Conservation (phyloP, 1,140 invertebrate species). For the Venturia canescens region DNA sequence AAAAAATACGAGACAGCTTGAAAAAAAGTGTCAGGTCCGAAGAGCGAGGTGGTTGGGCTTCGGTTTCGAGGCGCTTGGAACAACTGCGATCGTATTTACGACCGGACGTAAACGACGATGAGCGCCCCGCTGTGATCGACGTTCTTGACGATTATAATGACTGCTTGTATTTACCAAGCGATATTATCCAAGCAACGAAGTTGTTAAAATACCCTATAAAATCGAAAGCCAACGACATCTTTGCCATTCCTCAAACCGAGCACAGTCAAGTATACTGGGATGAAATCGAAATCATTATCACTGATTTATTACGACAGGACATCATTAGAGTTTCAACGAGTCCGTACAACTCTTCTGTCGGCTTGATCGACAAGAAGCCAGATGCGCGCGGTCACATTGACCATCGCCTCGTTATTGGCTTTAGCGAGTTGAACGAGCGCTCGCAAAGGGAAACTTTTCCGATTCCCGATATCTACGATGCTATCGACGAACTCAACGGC, state of each 20-base stretch:
- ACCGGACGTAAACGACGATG: neutral
- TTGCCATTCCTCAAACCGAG: neutral
- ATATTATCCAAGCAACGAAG: neutral
- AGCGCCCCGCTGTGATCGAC: neutral
- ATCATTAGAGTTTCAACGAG: neutral
- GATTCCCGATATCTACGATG: conserved; percentile 15
- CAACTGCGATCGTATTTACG: neutral
- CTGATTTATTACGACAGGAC: neutral
- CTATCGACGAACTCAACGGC: conserved; percentile 8
- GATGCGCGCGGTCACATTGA: neutral
- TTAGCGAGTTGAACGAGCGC: conserved; percentile 9
- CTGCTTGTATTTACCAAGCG: conserved; percentile 12
- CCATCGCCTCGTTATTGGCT: neutral
- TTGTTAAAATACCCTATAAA: conserved; percentile 15
- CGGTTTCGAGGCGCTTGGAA: neutral
- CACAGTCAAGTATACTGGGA: neutral
- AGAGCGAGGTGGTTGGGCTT: neutral
- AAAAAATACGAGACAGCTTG: neutral
- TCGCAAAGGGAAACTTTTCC: neutral
- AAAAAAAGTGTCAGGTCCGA: neutral
- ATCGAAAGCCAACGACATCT: neutral
- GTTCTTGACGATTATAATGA: conserved; percentile 22
- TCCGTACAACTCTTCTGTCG: neutral
- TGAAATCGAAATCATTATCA: neutral
- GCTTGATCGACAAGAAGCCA: neutral